Conservation (phyloP, 2,113 vertebrate genomes). For the Platichthys stellatus region DNA sequence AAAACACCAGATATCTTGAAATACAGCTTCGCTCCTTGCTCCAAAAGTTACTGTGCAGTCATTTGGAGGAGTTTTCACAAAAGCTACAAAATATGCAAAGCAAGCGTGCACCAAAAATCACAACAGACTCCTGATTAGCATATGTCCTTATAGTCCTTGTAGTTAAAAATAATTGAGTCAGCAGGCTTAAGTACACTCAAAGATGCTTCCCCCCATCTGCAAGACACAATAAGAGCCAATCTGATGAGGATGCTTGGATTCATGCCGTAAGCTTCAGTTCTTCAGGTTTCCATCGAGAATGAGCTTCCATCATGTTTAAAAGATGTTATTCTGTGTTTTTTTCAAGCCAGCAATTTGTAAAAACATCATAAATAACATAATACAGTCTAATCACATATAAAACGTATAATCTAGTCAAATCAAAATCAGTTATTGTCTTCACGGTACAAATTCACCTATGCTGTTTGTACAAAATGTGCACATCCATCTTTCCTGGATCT, state of each 20-base stretch:
- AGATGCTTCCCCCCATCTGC: conserved; percentile 34
- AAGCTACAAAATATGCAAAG: conserved; percentile 10
- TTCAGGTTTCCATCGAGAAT: neutral
- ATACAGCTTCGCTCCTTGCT: neutral
- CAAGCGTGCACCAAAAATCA: neutral
- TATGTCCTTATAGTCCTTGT: conserved; percentile 10
- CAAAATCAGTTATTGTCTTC: neutral
- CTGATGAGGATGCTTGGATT: conserved; percentile 31
- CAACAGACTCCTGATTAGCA: conserved; percentile 32
- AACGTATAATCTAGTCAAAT: neutral
- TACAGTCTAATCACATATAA: neutral
- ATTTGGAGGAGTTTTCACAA: neutral
- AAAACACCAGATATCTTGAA: conserved; percentile 9
- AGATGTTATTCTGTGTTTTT: neutral
- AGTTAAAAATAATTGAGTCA: conserved; percentile 43
- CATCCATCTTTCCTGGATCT: conserved; percentile 14
- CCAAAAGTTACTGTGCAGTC: neutral
- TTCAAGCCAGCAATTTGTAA: neutral
- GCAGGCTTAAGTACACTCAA: neutral
- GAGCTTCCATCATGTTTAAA: neutral
- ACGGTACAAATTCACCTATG: too few relatives aligned
- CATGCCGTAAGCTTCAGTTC: neutral
- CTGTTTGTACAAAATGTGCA: conserved; percentile 4
- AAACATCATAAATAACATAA: neutral
- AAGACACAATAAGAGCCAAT: conserved; percentile 23